Percentiles rank a stretch among this genome's conserved stretches.
Evolutionary conservation across 92 coral and sea anemone species (phyloP).

Genomic region (Epizoanthus scotinus): DNA sequence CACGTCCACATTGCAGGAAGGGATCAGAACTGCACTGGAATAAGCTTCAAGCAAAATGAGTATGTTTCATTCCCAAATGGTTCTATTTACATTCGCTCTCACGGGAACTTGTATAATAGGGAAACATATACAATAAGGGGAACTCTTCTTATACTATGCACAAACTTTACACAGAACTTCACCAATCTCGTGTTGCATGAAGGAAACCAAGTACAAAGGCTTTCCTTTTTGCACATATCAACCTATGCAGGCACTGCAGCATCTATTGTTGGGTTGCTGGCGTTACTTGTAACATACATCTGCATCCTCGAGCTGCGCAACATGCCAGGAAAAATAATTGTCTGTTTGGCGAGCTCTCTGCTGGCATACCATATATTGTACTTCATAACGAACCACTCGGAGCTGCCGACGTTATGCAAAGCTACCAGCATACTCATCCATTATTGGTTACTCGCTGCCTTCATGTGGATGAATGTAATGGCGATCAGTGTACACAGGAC

Average conservation of each 20-base stretch:
- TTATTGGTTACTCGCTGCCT: slow-evolving; percentile 29
- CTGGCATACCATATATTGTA: slow-evolving; percentile 6
- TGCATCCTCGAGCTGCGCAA: slow-evolving; percentile 26
- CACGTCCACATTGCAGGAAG: not conserved
- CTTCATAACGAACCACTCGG: slow-evolving; percentile 18
- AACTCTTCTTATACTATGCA: slow-evolving; percentile 3
- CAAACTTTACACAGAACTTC: not conserved
- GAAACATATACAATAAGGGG: no score
- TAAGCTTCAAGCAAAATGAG: no score
- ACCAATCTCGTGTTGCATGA: not conserved
- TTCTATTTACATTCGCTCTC: no score
- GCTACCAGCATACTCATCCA: slow-evolving; percentile 24
- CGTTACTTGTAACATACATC: not conserved
- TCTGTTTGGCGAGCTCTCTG: slow-evolving; percentile 11
- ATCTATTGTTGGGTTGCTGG: not conserved
- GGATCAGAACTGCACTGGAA: no score
- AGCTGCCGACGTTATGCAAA: slow-evolving; percentile 32
- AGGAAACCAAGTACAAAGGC: not conserved
- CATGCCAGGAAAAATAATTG: slow-evolving; percentile 24
- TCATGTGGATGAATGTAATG: slow-evolving; percentile 40
- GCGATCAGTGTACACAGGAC: slow-evolving; percentile 32
- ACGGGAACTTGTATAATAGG: no score
- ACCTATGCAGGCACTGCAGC: slow-evolving; percentile 10
- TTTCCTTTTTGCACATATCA: slow-evolving; percentile 22
- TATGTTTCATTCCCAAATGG: no score